A percentile compares a stretch with the other conserved stretches of the same genome.
phyloP scores from a whole-genome alignment of 2,113 vertebrate species.

The Pterocles orientalis region DNA sequence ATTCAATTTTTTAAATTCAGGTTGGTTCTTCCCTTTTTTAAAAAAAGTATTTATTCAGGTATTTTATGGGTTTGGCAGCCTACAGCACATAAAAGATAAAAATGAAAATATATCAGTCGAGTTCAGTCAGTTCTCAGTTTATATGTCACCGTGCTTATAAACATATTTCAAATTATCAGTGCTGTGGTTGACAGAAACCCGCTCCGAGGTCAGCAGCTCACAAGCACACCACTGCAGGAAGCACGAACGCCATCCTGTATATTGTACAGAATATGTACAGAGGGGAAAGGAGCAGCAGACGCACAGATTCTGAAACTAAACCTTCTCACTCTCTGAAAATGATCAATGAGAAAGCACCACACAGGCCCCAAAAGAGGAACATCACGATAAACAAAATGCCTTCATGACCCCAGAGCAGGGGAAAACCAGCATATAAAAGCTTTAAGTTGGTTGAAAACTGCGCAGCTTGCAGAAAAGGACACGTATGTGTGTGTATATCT shows the following conservation, averaged over 20 bases:
- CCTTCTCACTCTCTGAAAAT: background rate
- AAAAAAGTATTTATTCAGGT: background rate
- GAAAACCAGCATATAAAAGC: background rate
- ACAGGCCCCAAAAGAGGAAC: background rate
- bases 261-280: background rate
- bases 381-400: background rate
- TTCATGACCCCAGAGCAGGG: background rate
- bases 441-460: background rate
- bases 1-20: background rate
- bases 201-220: background rate
- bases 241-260: background rate
- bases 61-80: background rate
- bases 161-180: background rate
- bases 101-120: rapidly evolving
- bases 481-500: rapidly evolving
- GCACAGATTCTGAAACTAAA: background rate
- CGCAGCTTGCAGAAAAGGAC: background rate
- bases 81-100: background rate
- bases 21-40: background rate
- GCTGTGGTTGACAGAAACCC: background rate
- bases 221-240: background rate
- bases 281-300: background rate
- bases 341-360: background rate
- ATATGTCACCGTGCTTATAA: background rate
- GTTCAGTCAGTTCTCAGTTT: background rate